phyloP scores from a whole-genome alignment of 2,113 vertebrate species.

The Alethe castanea region DNA sequence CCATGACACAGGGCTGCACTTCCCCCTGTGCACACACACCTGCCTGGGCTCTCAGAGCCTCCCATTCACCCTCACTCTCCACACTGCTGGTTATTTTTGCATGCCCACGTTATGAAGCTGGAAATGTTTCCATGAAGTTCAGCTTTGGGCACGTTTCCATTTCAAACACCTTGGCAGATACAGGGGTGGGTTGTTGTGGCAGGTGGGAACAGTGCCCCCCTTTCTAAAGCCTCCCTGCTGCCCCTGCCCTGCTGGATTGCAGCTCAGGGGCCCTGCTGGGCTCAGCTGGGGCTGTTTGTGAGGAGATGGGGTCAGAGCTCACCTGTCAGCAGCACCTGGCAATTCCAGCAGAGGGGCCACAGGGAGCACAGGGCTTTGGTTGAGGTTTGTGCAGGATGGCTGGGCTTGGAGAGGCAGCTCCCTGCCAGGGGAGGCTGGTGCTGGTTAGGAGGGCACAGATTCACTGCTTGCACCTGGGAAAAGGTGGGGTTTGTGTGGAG shows the following conservation, averaged over 20 bases:
- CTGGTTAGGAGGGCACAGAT: background rate
- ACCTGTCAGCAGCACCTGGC: background rate
- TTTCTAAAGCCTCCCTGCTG: background rate
- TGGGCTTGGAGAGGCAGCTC: background rate
- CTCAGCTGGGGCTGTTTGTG: background rate
- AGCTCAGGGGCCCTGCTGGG: background rate
- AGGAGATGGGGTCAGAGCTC: background rate
- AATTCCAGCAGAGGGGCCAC: background rate
- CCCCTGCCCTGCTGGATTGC: background rate
- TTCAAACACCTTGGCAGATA: slow-evolving; percentile 20
- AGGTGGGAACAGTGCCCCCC: background rate
- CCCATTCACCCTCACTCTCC: background rate
- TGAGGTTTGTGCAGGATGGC: background rate
- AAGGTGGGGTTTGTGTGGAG: background rate
- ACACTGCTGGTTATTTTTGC: background rate
- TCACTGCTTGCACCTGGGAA: background rate
- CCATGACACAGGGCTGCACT: background rate
- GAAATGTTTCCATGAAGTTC: background rate
- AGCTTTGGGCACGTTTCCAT: slow-evolving; percentile 45
- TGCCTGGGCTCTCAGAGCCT: background rate
- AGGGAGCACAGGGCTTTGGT: background rate
- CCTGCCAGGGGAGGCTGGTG: background rate
- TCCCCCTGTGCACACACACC: background rate
- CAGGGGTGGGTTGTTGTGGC: slow-evolving; percentile 46
- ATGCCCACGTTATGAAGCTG: background rate